Conservation (phyloP, 2,888 invertebrate species). For the Loripinus fragilis region DNA sequence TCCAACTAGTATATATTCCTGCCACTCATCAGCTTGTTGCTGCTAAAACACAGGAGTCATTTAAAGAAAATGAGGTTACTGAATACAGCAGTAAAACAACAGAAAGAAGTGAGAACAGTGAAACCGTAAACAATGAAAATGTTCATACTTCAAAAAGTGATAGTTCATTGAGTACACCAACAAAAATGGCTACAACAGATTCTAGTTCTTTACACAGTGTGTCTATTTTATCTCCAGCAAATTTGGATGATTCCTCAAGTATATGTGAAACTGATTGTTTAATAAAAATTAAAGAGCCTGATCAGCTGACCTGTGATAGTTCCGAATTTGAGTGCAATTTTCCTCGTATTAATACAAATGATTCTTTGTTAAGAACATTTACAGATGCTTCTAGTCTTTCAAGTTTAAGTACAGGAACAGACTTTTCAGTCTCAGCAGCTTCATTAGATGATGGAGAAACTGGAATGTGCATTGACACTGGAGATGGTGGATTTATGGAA, state of each 20-base stretch:
- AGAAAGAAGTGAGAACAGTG: neutral
- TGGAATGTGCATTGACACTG: slow-evolving; percentile 72
- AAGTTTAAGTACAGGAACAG: slow-evolving; percentile 80
- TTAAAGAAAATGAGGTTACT: neutral
- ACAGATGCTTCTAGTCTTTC: slow-evolving; percentile 80
- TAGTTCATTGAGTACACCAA: slow-evolving; percentile 40
- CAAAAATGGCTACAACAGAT: slow-evolving; percentile 59
- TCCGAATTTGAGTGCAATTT: slow-evolving; percentile 72
- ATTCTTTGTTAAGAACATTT: slow-evolving; percentile 68
- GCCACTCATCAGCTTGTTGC: slow-evolving; percentile 76
- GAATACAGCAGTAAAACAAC: neutral
- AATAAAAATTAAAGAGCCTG: slow-evolving; percentile 65
- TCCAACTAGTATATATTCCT: slow-evolving; percentile 77
- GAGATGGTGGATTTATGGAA: slow-evolving; percentile 80
- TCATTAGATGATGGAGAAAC: slow-evolving; percentile 74
- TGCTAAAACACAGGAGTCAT: slow-evolving; percentile 21
- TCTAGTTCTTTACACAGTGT: slow-evolving; percentile 47
- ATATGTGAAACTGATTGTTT: slow-evolving; percentile 66
- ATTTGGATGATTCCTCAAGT: slow-evolving; percentile 62
- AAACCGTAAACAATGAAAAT: neutral
- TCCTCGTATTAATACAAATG: slow-evolving; percentile 65
- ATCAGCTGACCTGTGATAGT: slow-evolving; percentile 71
- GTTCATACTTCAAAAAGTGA: neutral
- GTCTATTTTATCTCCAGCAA: slow-evolving; percentile 38
- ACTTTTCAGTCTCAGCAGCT: slow-evolving; percentile 77